Percentiles rank a stretch among this genome's conserved stretches.
Evolutionary conservation across 2,797 vertebrate genomes (phyloP).

Genomic region (Melanotaenia pygmaea): DNA sequence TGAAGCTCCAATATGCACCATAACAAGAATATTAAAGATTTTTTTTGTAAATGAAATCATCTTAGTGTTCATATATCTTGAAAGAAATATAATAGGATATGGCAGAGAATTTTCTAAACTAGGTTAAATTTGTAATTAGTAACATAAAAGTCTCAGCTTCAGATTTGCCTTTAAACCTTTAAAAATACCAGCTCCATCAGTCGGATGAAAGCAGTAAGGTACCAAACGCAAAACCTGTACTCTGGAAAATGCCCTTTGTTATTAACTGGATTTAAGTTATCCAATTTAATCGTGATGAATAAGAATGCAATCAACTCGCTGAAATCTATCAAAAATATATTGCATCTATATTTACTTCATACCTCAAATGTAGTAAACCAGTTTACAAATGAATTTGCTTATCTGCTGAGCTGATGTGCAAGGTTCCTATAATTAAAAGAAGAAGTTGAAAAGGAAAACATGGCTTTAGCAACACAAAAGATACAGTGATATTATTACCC

Average conservation of each 20-base stretch:
- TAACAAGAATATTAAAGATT: neutral
- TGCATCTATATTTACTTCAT: neutral
- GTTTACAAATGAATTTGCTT: neutral
- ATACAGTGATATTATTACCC: constrained; percentile 18
- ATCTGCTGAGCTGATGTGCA: neutral
- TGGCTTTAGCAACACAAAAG: constrained; percentile 5
- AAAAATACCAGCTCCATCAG: neutral
- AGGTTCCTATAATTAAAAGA: neutral
- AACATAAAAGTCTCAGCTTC: neutral
- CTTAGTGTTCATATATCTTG: neutral
- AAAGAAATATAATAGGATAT: neutral
- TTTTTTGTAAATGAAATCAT: too few species aligned
- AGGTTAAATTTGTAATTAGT: neutral
- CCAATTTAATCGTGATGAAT: neutral
- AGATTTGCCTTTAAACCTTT: neutral
- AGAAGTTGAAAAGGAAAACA: neutral
- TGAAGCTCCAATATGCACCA: neutral
- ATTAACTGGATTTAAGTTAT: neutral
- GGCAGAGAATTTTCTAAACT: neutral
- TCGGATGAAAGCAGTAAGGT: neutral
- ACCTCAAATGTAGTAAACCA: neutral
- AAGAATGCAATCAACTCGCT: neutral
- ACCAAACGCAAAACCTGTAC: neutral
- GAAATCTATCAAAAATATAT: neutral
- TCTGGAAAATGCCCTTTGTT: neutral